Conservation (phyloP, 2,797 vertebrate genomes). For the Salmo trutta region DNA sequence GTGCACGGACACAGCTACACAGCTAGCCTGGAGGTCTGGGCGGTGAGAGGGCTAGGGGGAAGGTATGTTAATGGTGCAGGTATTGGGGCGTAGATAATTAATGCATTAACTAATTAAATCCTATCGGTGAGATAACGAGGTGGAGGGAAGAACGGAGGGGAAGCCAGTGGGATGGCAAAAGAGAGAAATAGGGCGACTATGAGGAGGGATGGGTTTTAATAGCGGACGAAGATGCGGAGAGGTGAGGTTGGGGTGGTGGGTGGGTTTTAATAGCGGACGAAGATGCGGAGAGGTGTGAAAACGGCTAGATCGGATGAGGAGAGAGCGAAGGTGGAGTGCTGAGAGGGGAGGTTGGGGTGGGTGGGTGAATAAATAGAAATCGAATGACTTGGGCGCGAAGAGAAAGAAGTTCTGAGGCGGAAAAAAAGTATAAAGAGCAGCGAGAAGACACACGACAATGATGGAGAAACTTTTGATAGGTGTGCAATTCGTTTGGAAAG, state of each 20-base stretch:
- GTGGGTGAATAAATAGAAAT: slow-evolving; percentile 78
- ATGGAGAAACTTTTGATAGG: slow-evolving; percentile 84
- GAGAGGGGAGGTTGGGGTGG: slow-evolving; percentile 18
- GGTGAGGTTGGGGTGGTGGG: too few relatives aligned
- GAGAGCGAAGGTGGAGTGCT: slow-evolving; percentile 35
- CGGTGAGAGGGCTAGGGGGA: slow-evolving; percentile 53
- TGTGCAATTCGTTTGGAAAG: slow-evolving; percentile 77
- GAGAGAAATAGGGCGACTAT: slow-evolving; percentile 62
- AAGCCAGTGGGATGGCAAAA: slow-evolving; percentile 56
- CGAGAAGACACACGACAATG: slow-evolving; percentile 74
- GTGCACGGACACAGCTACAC: slow-evolving; percentile 48
- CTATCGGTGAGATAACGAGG: slow-evolving; percentile 77
- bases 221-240: slow-evolving; percentile 60
- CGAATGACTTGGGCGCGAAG: slow-evolving; percentile 76
- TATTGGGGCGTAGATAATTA: slow-evolving; percentile 81
- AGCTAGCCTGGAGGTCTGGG: slow-evolving; percentile 50
- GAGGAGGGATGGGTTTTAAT: slow-evolving; percentile 70
- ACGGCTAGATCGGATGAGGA: slow-evolving; percentile 56
- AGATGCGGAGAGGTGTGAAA: slow-evolving; percentile 69
- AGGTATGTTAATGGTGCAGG: slow-evolving; percentile 22
- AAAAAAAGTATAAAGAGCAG: slow-evolving; percentile 73
- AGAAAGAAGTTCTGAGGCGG: slow-evolving; percentile 76
- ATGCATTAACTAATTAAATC: slow-evolving; percentile 82
- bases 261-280: slow-evolving; percentile 70
- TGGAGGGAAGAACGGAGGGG: slow-evolving; percentile 53